These are phyloP conservation scores for Sterrhoptilus dennistouni DNA, from an alignment of 2,113 vertebrate species.

Conservation along the genomic window DNA sequence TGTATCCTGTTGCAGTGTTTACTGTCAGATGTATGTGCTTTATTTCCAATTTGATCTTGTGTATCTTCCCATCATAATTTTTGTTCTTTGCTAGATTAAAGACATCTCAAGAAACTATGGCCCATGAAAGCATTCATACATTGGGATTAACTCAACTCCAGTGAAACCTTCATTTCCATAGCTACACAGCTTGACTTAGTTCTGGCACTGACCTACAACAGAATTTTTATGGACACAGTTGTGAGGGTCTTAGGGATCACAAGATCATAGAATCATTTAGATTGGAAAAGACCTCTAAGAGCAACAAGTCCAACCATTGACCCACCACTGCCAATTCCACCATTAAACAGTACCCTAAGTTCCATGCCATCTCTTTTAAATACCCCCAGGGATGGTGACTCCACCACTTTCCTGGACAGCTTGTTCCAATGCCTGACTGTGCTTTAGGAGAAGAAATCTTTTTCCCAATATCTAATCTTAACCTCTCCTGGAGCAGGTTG, in stretches of 20 bases:
- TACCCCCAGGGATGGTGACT: too few relatives aligned
- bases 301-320: background rate
- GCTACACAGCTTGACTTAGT: background rate
- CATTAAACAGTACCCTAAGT: too few relatives aligned
- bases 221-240: background rate
- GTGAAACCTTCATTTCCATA: background rate
- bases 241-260: background rate
- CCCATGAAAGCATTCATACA: background rate
- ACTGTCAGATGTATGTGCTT: background rate
- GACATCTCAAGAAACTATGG: background rate
- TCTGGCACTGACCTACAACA: background rate
- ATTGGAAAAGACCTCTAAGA: background rate
- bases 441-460: background rate
- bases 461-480: background rate
- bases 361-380: background rate
- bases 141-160: background rate
- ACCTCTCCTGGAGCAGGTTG: background rate
- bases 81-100: background rate
- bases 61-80: background rate
- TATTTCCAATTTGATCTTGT: background rate
- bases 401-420: background rate
- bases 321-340: background rate
- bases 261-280: background rate
- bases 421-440: background rate
- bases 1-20: background rate